Percentiles rank a stretch among this genome's conserved stretches.
Conservation (phyloP, 2,797 vertebrate species). For the Chrysocyon brachyurus region DNA sequence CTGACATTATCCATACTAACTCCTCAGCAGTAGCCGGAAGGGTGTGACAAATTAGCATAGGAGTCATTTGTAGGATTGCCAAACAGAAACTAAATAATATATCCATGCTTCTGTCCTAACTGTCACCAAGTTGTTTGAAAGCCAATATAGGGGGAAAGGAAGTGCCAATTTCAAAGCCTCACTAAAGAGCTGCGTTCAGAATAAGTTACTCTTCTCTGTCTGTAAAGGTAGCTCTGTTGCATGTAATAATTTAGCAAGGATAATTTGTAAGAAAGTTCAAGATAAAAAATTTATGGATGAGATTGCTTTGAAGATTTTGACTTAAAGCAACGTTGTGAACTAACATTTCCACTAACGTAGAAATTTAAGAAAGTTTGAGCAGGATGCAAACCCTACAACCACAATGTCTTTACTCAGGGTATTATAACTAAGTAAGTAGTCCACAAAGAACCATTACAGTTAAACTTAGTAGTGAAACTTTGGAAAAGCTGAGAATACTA, state of each 20-base stretch:
- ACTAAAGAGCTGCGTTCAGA: background rate
- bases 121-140: background rate
- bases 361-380: constrained; percentile 20
- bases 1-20: background rate
- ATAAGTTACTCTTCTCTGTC: background rate
- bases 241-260: background rate
- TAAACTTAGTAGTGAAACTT: constrained; percentile 5
- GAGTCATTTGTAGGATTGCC: background rate
- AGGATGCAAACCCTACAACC: background rate
- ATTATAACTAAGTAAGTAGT: background rate
- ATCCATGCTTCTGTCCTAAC: background rate
- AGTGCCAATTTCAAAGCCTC: background rate
- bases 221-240: background rate
- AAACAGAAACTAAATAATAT: background rate
- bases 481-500: background rate
- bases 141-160: background rate
- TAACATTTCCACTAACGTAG: background rate
- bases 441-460: background rate
- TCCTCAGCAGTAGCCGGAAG: background rate
- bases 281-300: background rate
- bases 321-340: background rate
- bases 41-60: background rate
- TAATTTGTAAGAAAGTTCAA: background rate
- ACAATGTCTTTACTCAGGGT: background rate
- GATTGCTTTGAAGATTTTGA: background rate